Conservation (phyloP, 2,113 vertebrate species). For the Thalassoma bifasciatum region DNA sequence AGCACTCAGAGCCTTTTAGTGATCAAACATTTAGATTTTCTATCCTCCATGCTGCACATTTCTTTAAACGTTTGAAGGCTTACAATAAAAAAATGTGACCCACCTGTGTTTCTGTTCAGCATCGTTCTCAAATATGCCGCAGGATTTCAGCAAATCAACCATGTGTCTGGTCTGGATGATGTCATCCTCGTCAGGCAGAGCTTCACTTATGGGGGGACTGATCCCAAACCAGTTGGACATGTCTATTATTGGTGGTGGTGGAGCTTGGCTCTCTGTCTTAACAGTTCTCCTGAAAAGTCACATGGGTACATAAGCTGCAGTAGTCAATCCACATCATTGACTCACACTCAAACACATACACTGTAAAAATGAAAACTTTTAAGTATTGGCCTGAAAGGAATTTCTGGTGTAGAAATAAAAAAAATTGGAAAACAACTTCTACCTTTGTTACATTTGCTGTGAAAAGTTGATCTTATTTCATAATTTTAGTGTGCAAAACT, state of each 20-base stretch:
- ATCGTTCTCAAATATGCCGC: constrained; percentile 90
- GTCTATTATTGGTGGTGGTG: constrained; percentile 43
- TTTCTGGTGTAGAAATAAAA: no score
- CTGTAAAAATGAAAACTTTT: no score
- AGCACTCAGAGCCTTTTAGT: no score
- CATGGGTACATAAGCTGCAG: background rate
- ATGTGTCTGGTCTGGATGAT: constrained; percentile 88
- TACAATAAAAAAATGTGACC: background rate
- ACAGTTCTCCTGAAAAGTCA: constrained; percentile 84
- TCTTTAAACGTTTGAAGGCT: background rate
- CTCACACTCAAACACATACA: no score
- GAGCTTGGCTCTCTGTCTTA: constrained; percentile 69
- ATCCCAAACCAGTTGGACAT: constrained; percentile 90
- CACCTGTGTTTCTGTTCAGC: constrained; percentile 91
- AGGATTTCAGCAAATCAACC: constrained; percentile 87
- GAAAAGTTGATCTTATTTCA: no score
- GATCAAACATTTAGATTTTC: no score
- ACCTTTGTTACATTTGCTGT: no score
- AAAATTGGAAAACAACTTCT: no score
- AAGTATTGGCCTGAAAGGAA: no score
- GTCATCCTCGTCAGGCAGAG: constrained; percentile 88
- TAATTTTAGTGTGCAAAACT: no score
- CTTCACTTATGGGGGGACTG: constrained; percentile 91
- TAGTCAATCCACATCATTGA: background rate
- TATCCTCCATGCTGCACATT: background rate